Base-by-base conservation (phyloP, 1,140 invertebrate genomes). In the Drosophila setifemur region DNA sequence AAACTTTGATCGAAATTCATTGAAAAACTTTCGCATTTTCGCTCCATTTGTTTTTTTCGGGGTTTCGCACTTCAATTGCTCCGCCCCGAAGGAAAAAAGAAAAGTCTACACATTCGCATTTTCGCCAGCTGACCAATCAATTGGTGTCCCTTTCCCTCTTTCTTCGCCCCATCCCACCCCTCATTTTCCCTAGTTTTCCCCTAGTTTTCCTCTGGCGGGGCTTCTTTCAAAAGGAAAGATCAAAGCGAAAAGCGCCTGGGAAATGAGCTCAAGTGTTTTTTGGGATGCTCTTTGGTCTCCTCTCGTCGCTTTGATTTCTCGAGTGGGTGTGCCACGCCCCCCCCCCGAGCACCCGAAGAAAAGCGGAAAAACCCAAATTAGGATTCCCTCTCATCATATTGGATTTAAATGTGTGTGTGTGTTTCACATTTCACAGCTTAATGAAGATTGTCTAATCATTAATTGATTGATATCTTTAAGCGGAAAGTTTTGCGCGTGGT, bases 241-340 rank as follows among this genome's bases (percentile, higher is more conserved):
- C 76, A 79, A 79, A 79, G 71, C 55, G 64, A 60, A 77, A 71
- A 77, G 28, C 69, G 57, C 75, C 52, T 64, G 64, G 70, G 57
- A 81, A 79, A 79, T 74, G 70, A 78, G 76, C 48, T 74, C 75
- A 79, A 79, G 76, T 79, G 68, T 55, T 52, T 47, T 55, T 52
- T 47, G 31, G 57, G 42, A 21, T 63, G 54, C 42, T 63, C 57
- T 61, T 61, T 37, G 9, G 21, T n/a, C n/a, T n/a, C 9, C 26
- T 28, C 16, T 21, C 45, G 18, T 33, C n/a, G 28, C 29, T 35
- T 72, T 83, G 78, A 85, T 85, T 78, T 64, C 43, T 78, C 64
- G 54, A 85, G 79, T 85, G 77, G 77, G 66, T 68, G 71, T 23
- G 57, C 12, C n/a, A 33, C n/a, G 23, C 14, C 37, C 14, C 11